Conservation (phyloP, 2,888 invertebrate genomes). For the Papilio elwesi region DNA sequence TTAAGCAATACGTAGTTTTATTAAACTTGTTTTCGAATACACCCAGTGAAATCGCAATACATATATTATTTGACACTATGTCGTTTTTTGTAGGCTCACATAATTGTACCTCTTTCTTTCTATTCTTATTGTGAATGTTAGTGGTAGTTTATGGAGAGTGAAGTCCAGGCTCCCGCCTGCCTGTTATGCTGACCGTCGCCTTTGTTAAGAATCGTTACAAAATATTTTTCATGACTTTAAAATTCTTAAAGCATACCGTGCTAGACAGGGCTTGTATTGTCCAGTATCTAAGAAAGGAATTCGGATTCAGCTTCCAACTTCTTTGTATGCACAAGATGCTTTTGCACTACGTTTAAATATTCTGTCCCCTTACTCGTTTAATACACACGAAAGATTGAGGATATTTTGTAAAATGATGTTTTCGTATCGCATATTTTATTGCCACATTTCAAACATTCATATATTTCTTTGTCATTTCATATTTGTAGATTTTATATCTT, state of each 20-base stretch:
- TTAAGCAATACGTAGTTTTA: too few species aligned
- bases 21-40: too few species aligned
- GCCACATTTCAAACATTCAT: background rate
- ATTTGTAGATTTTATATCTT: background rate
- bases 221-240: conserved; percentile 16
- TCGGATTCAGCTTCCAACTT: conserved; percentile 26
- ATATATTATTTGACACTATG: too few species aligned
- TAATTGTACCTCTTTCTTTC: too few species aligned
- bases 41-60: too few species aligned
- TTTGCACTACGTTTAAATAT: conserved; percentile 21
- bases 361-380: conserved; percentile 32
- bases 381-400: conserved; percentile 34
- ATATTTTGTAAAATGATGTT: conserved; percentile 24
- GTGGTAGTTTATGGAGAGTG: background rate
- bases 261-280: conserved; percentile 24
- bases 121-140: background rate
- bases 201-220: conserved; percentile 20
- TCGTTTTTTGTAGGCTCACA: too few species aligned
- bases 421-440: background rate
- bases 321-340: conserved; percentile 29
- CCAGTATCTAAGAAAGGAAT: conserved; percentile 25
- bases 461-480: background rate
- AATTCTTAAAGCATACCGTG: conserved; percentile 26
- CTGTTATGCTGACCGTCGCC: too few species aligned
- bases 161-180: background rate